Percentiles rank a stretch among this genome's conserved stretches.
Conservation (phyloP, 1,140 invertebrate species). For the Leptonema lineaticorne region DNA sequence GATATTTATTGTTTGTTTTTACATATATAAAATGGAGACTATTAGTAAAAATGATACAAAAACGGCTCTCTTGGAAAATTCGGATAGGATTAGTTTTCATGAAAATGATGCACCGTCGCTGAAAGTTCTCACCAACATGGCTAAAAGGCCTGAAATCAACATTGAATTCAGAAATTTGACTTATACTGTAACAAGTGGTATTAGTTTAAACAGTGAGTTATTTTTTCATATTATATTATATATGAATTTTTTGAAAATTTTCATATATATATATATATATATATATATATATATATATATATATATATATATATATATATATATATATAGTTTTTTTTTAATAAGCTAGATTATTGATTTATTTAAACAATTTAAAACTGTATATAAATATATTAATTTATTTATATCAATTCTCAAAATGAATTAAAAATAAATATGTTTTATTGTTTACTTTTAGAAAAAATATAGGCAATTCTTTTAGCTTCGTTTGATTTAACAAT, state of each 20-base stretch:
- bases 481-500: no score
- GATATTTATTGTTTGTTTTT: not conserved
- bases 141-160: conserved; percentile 58
- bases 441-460: no score
- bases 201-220: conserved; percentile 8
- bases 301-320: not conserved
- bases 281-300: conserved; percentile 7
- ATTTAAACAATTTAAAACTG: no score
- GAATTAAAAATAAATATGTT: no score
- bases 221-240: not conserved
- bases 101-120: conserved; percentile 52
- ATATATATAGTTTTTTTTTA: not conserved
- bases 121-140: conserved; percentile 54
- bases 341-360: not conserved
- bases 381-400: no score
- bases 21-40: not conserved
- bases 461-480: no score
- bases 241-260: no score
- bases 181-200: conserved; percentile 56
- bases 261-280: not conserved
- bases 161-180: conserved; percentile 68
- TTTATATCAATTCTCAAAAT: no score
- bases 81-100: not conserved
- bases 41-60: not conserved
- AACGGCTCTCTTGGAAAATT: no score